Evolutionary conservation across 2,888 invertebrate genomes (phyloP), one percentile per base, ranked within the genome.

Genomic region (Rhaphigaster nebulosa): DNA sequence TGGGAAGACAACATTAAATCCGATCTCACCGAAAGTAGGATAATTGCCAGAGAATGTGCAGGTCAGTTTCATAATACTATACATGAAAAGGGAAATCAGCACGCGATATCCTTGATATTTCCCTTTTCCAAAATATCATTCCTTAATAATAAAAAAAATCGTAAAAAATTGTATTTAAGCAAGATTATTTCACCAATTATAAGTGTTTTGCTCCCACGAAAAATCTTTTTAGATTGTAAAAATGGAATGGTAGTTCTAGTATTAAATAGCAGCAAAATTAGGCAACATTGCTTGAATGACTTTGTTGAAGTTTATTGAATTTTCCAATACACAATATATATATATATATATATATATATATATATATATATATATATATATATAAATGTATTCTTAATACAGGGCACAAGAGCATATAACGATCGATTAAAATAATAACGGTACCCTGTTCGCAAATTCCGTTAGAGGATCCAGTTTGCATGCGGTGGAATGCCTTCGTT

Each of bases 1-100:
- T 76, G 70, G 70, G 70, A 76, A 76, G 70, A 76, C 70, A 76
- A 29, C 70, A 76, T 76, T 38, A 76, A 76, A 76, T 76, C 70
- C 70, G 20, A 76, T 76, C 70, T 76, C 70, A 76, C 70, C 70
- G 70, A 76, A 76, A 76, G 20, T 34, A 76, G 38, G 70, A 76
- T 38, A 76, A 76, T 76, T 76, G 70, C 20, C 20, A 23, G 70
- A 38, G 70, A 76, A 76, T 38, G 34, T 76, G 70, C 38, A 38
- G 70, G 70, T 76, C 34, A 23, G 70, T 76, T 76, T 38, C 70
- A 10, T 76, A 76, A 76, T 76, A 76, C 70, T 76, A 76, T 38
- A 76, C 38, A 38, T 76, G 34, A 76, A 76, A 76, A 76, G 70
- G 70, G 70, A 76, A 76, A 76, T 38, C 70, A 1, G 20, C 70